Percentiles rank a stretch among this genome's conserved stretches.
phyloP scores from a whole-genome alignment of 2,797 vertebrate genomes.

The Zalophus californianus region DNA sequence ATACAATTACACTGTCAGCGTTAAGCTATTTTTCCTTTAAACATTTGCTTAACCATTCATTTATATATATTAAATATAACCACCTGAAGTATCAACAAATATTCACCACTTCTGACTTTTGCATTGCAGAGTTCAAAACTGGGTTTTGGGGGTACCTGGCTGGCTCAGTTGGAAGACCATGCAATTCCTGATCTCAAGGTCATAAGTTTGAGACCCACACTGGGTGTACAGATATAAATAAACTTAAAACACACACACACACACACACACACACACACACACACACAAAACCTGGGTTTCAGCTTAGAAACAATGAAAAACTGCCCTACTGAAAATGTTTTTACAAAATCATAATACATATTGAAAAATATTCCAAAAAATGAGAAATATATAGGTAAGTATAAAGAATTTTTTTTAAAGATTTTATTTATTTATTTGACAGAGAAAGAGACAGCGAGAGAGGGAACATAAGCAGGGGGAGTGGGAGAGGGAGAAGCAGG shows the following conservation, averaged over 20 bases:
- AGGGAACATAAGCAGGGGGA: too few relatives aligned
- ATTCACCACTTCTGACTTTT: background rate
- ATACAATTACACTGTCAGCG: background rate
- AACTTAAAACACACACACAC: background rate
- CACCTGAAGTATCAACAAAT: constrained; percentile 25
- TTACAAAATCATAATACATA: constrained; percentile 1
- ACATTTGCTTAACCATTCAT: background rate
- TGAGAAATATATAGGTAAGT: background rate
- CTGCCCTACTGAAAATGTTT: background rate
- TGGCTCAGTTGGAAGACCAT: background rate
- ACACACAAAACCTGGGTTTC: background rate
- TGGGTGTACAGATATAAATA: background rate
- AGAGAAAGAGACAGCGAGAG: too few relatives aligned
- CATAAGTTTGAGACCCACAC: background rate
- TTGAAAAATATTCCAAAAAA: constrained; percentile 14
- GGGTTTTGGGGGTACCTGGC: background rate
- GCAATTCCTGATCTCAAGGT: background rate
- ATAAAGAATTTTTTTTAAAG: background rate
- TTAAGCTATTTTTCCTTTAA: constrained; percentile 3
- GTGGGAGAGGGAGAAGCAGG: too few relatives aligned
- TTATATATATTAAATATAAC: constrained; percentile 4
- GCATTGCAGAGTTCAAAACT: constrained; percentile 24
- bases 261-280: too few relatives aligned
- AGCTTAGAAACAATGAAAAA: constrained; percentile 3
- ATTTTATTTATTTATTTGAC: too few relatives aligned